Conservation (phyloP, 2,113 vertebrate species). For the Catharus fuscescens region DNA sequence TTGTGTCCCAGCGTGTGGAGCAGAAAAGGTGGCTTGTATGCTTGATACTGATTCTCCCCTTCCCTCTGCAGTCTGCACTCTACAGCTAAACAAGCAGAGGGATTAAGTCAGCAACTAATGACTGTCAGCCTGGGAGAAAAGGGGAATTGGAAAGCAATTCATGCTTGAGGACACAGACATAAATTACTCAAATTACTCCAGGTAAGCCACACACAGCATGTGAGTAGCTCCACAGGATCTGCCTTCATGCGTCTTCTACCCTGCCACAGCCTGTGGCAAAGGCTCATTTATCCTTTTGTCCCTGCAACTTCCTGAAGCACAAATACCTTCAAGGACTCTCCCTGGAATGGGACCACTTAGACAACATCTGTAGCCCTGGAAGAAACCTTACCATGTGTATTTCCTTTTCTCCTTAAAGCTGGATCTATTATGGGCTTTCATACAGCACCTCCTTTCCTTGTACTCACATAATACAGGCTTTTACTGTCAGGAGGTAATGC, state of each 20-base stretch:
- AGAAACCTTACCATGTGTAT: background rate
- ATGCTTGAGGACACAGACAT: background rate
- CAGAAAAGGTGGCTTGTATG: background rate
- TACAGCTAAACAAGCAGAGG: background rate
- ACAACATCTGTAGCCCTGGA: background rate
- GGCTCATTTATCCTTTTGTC: constrained; percentile 31
- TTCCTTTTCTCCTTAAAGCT: background rate
- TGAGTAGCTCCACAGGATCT: background rate
- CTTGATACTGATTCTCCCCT: background rate
- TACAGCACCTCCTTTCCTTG: background rate
- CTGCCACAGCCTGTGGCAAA: background rate
- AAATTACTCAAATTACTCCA: constrained; percentile 42
- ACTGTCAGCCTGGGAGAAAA: constrained; percentile 19
- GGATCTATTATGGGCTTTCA: background rate
- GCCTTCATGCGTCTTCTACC: background rate
- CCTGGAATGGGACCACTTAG: background rate
- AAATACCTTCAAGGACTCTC: background rate
- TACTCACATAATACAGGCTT: background rate
- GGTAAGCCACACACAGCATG: background rate
- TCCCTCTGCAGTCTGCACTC: background rate
- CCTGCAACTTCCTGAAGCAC: background rate
- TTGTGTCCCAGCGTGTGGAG: background rate
- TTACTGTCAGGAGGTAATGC: constrained; percentile 12
- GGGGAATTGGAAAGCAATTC: constrained; percentile 2
- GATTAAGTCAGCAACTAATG: constrained; percentile 37